Evolutionary conservation across 2,888 invertebrate genomes (phyloP).

Genomic region (Amphipoea lucens): DNA sequence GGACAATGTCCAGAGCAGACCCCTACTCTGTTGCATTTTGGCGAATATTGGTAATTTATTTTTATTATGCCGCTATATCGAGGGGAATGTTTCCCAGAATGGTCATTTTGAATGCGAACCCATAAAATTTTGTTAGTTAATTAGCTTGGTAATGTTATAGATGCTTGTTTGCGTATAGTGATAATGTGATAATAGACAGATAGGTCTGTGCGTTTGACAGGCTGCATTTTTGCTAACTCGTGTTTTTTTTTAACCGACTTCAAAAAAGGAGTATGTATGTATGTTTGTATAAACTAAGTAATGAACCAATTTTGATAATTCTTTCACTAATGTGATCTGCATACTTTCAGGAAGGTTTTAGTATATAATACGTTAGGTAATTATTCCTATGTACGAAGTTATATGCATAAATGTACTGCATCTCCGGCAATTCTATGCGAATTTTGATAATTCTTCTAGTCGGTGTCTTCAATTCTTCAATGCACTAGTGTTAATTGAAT

Average conservation of each 20-base stretch:
- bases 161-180: conserved; percentile 50
- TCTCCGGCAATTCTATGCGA: no score
- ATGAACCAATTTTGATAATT: no score
- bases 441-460: no score
- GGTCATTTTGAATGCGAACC: conserved; percentile 72
- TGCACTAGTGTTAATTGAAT: no score
- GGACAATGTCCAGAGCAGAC: conserved; percentile 65
- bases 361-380: no score
- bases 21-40: conserved; percentile 76
- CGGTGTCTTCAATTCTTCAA: no score
- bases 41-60: conserved; percentile 86
- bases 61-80: conserved; percentile 81
- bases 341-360: no score
- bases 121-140: conserved; percentile 78
- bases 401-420: no score
- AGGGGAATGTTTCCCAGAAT: conserved; percentile 75
- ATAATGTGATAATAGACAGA: conserved; percentile 37
- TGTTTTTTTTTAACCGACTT: neutral
- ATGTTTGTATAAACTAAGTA: no score
- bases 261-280: no score
- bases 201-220: conserved; percentile 1
- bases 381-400: no score
- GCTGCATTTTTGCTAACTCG: neutral
- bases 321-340: no score
- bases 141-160: conserved; percentile 68